Evolutionary conservation across 2,888 invertebrate genomes (phyloP).

Genomic region (Hofmannophila pseudospretella): DNA sequence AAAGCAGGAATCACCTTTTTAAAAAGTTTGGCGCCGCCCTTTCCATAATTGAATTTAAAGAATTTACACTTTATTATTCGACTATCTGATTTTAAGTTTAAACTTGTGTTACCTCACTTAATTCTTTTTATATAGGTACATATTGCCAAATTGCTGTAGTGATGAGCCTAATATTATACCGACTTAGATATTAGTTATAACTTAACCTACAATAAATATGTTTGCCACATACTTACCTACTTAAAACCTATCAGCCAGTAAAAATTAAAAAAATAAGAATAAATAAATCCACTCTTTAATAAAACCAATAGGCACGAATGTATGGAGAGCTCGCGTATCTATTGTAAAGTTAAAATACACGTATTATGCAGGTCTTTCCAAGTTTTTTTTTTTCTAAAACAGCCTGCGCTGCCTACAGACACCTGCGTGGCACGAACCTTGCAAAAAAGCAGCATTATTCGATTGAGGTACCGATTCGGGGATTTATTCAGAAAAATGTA

Average conservation of each 20-base stretch:
- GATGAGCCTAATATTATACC: too few species aligned
- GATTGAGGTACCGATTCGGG: slow-evolving; percentile 45
- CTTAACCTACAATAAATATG: too few species aligned
- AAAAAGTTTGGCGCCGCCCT: slow-evolving; percentile 36
- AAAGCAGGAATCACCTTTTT: slow-evolving; percentile 17
- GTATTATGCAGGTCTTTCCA: slow-evolving; percentile 41
- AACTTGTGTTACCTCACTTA: too few species aligned
- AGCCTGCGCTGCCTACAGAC: slow-evolving; percentile 35
- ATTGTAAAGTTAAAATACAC: slow-evolving; percentile 5
- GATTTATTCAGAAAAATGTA: slow-evolving; percentile 28
- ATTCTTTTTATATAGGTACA: too few species aligned
- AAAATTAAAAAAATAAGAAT: too few species aligned
- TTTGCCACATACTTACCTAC: too few species aligned
- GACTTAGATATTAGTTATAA: too few species aligned
- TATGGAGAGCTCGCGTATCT: not conserved
- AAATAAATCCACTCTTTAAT: too few species aligned
- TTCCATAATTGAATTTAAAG: slow-evolving; percentile 27
- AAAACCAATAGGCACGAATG: not conserved
- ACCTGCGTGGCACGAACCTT: slow-evolving; percentile 68
- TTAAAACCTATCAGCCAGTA: too few species aligned
- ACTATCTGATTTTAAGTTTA: too few species aligned
- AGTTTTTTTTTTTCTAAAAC: slow-evolving; percentile 36
- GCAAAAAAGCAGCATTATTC: slow-evolving; percentile 47
- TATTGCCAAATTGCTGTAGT: too few species aligned
- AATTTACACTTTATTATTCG: too few species aligned